Evolutionary conservation across 2,797 vertebrate species (phyloP).

Genomic region (Dendrocincla tyrannina): DNA sequence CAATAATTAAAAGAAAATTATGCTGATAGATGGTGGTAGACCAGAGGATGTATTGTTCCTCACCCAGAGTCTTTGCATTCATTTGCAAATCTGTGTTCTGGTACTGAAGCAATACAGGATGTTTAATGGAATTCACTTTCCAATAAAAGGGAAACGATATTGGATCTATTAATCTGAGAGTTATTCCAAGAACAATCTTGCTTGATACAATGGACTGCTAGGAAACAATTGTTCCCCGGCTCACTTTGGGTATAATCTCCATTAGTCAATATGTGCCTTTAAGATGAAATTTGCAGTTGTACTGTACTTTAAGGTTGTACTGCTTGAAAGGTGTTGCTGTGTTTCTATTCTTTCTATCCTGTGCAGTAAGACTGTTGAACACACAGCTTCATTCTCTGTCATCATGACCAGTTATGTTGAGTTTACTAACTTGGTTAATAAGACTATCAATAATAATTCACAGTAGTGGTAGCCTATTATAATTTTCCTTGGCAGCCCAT

Average conservation of each 20-base stretch:
- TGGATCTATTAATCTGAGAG: constrained; percentile 1
- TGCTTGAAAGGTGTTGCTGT: background rate
- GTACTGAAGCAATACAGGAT: background rate
- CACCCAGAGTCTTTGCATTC: background rate
- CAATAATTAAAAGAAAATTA: background rate
- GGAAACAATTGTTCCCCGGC: background rate
- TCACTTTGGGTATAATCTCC: background rate
- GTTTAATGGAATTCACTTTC: background rate
- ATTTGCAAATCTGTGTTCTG: background rate
- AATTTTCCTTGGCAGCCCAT: constrained; percentile 68
- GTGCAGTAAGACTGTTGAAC: background rate
- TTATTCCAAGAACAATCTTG: background rate
- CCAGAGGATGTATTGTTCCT: background rate
- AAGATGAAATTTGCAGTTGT: background rate
- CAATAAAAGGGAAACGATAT: background rate
- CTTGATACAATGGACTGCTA: background rate
- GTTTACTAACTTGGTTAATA: constrained; percentile 69
- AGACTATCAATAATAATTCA: constrained; percentile 69
- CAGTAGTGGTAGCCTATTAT: constrained; percentile 49
- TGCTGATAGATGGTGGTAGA: background rate
- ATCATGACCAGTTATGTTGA: constrained; percentile 15
- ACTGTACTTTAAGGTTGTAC: background rate
- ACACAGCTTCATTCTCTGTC: background rate
- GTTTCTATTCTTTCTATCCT: background rate
- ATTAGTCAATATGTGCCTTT: background rate